Conservation (phyloP, 2,888 invertebrate species). For the Drosophila borborema region DNA sequence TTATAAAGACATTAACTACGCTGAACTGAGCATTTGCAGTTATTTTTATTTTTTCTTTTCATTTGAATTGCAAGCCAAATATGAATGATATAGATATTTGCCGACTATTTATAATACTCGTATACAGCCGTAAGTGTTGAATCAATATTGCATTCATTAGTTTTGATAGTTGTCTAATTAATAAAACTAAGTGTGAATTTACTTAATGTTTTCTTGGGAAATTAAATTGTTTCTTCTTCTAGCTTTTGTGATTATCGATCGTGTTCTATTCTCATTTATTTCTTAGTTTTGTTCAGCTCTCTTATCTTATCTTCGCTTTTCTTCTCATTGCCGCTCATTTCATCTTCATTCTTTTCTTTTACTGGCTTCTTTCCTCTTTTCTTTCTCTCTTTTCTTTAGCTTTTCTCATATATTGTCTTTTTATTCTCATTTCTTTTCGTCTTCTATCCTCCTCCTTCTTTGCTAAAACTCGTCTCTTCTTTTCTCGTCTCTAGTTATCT, state of each 20-base stretch:
- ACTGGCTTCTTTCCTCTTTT: background rate
- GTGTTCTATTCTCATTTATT: background rate
- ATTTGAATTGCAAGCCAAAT: conserved; percentile 25
- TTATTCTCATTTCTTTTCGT: too few relatives aligned
- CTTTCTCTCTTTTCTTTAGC: background rate
- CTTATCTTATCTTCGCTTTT: background rate
- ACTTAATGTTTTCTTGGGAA: background rate
- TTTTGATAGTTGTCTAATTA: background rate
- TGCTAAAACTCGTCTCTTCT: too few relatives aligned
- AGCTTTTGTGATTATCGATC: background rate
- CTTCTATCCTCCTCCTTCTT: too few relatives aligned
- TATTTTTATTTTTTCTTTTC: background rate
- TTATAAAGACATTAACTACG: conserved; percentile 66
- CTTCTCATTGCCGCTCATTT: background rate
- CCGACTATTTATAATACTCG: background rate
- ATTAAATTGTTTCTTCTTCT: background rate
- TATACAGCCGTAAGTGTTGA: background rate
- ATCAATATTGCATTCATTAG: background rate
- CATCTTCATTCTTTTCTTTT: background rate
- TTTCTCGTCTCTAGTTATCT: too few relatives aligned
- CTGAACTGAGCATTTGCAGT: conserved; percentile 32
- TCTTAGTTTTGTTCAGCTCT: too few relatives aligned
- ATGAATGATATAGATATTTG: conserved; percentile 28
- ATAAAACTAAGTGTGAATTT: background rate
- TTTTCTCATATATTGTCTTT: too few relatives aligned